A percentile compares a stretch with the other conserved stretches of the same genome.
These are phyloP conservation scores for Tenthredo mesomela DNA, from an alignment of 2,888 invertebrate species.

Conservation along the genomic window DNA sequence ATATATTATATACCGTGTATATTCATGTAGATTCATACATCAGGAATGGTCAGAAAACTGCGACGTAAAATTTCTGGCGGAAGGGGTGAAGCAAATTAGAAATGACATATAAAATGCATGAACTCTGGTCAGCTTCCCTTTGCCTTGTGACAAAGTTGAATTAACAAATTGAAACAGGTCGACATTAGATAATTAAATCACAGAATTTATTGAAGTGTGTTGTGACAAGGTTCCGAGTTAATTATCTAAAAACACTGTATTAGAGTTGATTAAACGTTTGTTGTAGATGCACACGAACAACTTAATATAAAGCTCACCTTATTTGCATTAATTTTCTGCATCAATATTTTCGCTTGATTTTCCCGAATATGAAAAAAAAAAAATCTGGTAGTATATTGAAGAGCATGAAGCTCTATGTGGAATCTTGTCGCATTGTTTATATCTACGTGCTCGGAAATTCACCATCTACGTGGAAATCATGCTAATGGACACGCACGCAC, in stretches of 20 bases:
- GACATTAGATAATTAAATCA: neutral
- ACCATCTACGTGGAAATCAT: neutral
- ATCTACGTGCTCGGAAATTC: slow-evolving; percentile 1
- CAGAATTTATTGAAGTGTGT: neutral
- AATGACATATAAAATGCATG: neutral
- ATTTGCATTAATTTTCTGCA: neutral
- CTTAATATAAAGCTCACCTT: neutral
- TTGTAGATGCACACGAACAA: neutral
- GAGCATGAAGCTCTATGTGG: neutral
- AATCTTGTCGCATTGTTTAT: neutral
- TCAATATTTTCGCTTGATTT: neutral
- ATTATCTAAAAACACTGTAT: neutral
- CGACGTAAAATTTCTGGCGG: neutral
- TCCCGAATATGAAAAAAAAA: too few species aligned
- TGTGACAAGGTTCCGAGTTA: neutral
- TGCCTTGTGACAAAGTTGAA: neutral
- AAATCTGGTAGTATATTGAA: neutral
- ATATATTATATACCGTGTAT: neutral
- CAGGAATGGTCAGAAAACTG: neutral
- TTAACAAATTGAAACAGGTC: neutral
- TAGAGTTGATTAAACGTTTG: neutral
- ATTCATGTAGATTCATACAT: neutral
- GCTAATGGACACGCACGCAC: slow-evolving; percentile 27
- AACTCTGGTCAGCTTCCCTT: neutral
- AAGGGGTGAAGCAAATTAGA: neutral